Evolutionary conservation across 2,888 invertebrate species (phyloP), one percentile per base, ranked within the genome.

Genomic region (Podotricha telesiphe): DNA sequence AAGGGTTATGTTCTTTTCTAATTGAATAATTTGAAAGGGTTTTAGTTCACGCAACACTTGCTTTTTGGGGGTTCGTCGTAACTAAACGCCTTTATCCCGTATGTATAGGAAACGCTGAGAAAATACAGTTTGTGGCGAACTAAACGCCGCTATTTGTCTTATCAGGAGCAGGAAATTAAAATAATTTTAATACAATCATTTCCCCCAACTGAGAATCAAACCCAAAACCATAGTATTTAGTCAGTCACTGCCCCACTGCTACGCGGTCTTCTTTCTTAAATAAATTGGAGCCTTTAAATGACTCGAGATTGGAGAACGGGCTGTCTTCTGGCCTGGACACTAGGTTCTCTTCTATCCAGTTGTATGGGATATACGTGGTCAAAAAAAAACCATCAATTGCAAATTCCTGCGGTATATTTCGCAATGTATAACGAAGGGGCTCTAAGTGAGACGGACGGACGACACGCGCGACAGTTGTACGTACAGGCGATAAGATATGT

Each of bases 361-460:
- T 0, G 0, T 53, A 10, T 34, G 51, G 53, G n/a, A n/a, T 11
- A 34, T 3, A 0, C 0, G n/a, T 0, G 53, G 17, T 28, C 1
- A 53, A 1, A 45, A 59, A 56, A 45, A 59, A 28, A 17, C 22
- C 15, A 45, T 17, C 11, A 45, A 28, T 22, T 59, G 59, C 22
- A 47, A 59, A 59, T 59, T 42, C 19, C 47, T 34, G 28, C 17
- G 45, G 61, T 61, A 51, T 22, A 51, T 62, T 47, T 69, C 55
- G 55, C 56, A 62, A 65, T 37, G 15, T 51, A 22, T 67, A 51
- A 37, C 61, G 61, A 67, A 66, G 75, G 72, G 69, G 63, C 51
- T 50, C 68, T 75, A 77, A 79, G 72, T 77, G 75, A 77, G 74
- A 77, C 67, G 64, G 79, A 77, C 77, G 68, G 65, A 68, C 68